phyloP scores from a whole-genome alignment of 2,113 vertebrate genomes.

The Zapus hudsonius region DNA sequence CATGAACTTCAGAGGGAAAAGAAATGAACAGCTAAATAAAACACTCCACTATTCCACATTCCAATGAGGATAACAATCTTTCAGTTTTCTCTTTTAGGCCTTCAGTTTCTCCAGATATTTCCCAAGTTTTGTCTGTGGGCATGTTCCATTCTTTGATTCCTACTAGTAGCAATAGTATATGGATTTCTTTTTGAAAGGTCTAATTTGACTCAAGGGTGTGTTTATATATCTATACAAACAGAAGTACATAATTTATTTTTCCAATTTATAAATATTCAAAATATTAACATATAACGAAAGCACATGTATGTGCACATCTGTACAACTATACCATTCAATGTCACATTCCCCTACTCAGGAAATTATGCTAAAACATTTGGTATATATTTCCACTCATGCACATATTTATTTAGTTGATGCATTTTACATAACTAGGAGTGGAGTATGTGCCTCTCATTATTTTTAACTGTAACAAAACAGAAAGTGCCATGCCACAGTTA shows the following conservation, averaged over 20 bases:
- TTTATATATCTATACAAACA: not conserved
- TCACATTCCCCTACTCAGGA: not conserved
- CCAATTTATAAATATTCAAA: not conserved
- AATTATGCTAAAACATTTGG: not conserved
- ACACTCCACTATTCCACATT: not conserved
- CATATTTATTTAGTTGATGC: not conserved
- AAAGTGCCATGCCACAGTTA: not conserved
- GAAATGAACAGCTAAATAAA: not conserved
- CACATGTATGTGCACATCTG: not conserved
- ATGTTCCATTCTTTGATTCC: constrained; percentile 2
- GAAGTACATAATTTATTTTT: not conserved
- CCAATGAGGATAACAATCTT: not conserved
- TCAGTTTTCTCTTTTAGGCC: not conserved
- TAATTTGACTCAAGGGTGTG: not conserved
- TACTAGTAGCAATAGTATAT: not conserved
- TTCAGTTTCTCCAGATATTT: constrained; percentile 7
- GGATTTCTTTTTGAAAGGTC: constrained; percentile 1
- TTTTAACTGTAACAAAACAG: not conserved
- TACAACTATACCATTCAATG: not conserved
- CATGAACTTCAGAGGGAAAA: not conserved
- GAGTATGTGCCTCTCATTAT: not conserved
- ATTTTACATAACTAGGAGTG: not conserved
- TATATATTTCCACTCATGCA: not conserved
- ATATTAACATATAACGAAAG: not conserved
- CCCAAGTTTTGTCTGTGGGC: not conserved